These are phyloP conservation scores for Linurgus olivaceus DNA, from an alignment of 2,797 vertebrate genomes.

Conservation along the genomic window DNA sequence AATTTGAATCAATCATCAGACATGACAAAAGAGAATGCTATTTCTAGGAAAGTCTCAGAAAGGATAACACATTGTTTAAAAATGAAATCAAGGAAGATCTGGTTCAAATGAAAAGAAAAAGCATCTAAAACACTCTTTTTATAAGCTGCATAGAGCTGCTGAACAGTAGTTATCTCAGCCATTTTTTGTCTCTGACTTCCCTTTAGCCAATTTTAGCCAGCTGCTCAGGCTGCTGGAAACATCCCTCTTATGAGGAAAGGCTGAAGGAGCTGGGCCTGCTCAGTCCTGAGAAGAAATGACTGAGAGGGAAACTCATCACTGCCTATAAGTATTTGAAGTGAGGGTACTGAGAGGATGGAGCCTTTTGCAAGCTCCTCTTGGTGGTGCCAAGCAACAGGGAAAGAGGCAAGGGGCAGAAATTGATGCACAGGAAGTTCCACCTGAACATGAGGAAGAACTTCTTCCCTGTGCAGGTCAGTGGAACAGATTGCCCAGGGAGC, in stretches of 20 bases:
- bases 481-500: neutral
- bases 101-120: neutral
- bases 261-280: neutral
- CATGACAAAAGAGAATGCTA: neutral
- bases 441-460: neutral
- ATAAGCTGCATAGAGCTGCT: neutral
- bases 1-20: neutral
- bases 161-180: neutral
- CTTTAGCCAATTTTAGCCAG: neutral
- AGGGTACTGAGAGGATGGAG: accelerated
- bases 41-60: neutral
- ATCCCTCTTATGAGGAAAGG: neutral
- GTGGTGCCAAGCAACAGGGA: neutral
- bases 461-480: neutral
- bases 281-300: neutral
- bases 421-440: neutral
- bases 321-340: neutral
- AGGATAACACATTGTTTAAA: neutral
- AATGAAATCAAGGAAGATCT: neutral
- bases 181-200: neutral
- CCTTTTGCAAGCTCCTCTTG: neutral
- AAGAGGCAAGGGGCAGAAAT: neutral
- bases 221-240: neutral
- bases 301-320: neutral
- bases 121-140: neutral